Conservation (phyloP, 2,888 invertebrate species). For the Liopterus haemorrhoidalis region DNA sequence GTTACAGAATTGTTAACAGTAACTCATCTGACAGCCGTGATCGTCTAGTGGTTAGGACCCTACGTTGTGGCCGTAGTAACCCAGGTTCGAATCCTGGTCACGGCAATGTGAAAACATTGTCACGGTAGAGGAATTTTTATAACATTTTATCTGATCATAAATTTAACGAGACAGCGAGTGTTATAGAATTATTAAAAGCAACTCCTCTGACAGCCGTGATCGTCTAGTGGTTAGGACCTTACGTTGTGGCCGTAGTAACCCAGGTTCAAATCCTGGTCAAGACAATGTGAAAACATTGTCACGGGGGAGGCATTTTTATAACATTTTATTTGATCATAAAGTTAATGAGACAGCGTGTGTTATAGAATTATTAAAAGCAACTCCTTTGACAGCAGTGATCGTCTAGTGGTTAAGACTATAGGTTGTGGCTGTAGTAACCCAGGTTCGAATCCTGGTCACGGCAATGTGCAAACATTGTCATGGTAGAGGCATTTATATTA, state of each 20-base stretch:
- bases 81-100: slow-evolving; percentile 59
- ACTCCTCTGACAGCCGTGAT: slow-evolving; percentile 39
- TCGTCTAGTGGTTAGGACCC: slow-evolving; percentile 49
- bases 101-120: slow-evolving; percentile 40
- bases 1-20: too few relatives aligned
- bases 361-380: too few relatives aligned
- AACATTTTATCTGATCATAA: too few relatives aligned
- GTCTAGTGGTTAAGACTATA: slow-evolving; percentile 51
- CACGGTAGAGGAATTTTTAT: too few relatives aligned
- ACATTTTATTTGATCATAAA: too few relatives aligned
- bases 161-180: too few relatives aligned
- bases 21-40: too few relatives aligned
- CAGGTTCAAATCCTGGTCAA: slow-evolving; percentile 59
- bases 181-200: too few relatives aligned
- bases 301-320: too few relatives aligned
- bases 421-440: slow-evolving; percentile 59
- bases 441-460: slow-evolving; percentile 58
- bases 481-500: too few relatives aligned
- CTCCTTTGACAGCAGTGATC: too few relatives aligned
- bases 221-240: slow-evolving; percentile 50
- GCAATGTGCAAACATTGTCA: slow-evolving; percentile 38
- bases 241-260: slow-evolving; percentile 59
- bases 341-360: too few relatives aligned
- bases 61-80: slow-evolving; percentile 58
- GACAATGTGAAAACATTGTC: slow-evolving; percentile 39